Evolutionary conservation across 2,113 vertebrate genomes (phyloP), one percentile per base, ranked within the genome.

Genomic region (Ophthalmolycus amberensis): DNA sequence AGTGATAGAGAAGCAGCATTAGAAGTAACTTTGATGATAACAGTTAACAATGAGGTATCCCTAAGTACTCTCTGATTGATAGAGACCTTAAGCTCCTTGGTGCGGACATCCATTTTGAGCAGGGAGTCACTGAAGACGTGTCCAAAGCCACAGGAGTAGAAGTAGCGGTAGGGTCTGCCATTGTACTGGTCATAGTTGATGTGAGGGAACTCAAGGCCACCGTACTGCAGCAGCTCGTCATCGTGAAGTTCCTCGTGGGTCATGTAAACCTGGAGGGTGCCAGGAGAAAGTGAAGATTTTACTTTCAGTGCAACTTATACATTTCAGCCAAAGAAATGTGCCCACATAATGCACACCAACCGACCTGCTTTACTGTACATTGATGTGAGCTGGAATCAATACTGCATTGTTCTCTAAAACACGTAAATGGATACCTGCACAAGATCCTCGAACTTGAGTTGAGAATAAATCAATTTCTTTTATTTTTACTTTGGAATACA

Each of bases 121-220:
- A 99, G 90, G 37, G 96, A 98, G 92, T 98, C 93, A 6, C 96
- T 94, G 34, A 98, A 89, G 65, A 98, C 40, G 20, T 98, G 96
- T 71, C 90, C 92, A 75, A 97, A 97, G 27, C 97, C 97, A 12
- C 97, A 98, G 8, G 95, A 96, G 3, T 98, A 98, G 91, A 98
- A 96, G 93, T 95, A 99, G 50, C 91, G 94, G 84, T 99, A 98
- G 18, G 95, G 96, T 75, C 93, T 92, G 29, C 95, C 94, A 1
- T 93, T 97, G 94, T 84, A 95, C 4, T 34, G 20, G 0, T 87
- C 60, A 48, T 99, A 98, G 87, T 99, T 97, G 89, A 99, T 99
- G 67, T 97, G 97, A 56, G 97, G 97, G 84, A 99, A 98, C 91
- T 99, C 97, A 29, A 98, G 77, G 16, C 97, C 97, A 4, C 97